Percentiles rank a stretch among this genome's conserved stretches.
phyloP scores from a whole-genome alignment of 2,797 vertebrate species.

The Sebastes itinus region DNA sequence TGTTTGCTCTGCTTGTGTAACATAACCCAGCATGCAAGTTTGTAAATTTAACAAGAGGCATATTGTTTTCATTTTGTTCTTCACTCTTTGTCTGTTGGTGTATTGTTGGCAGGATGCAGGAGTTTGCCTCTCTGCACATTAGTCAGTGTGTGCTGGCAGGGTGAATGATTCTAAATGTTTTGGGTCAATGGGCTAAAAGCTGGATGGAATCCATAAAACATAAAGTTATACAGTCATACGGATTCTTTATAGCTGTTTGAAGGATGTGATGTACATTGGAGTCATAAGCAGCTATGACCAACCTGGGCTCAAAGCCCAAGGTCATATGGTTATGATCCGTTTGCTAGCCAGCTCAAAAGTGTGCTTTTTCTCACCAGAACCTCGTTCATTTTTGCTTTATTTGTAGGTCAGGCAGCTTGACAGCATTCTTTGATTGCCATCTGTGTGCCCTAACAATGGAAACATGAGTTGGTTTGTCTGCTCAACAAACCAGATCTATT shows the following conservation, averaged over 20 bases:
- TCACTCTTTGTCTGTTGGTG: not conserved
- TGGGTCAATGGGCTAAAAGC: not conserved
- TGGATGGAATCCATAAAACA: not conserved
- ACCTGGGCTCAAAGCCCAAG: not conserved
- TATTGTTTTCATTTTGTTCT: too few relatives aligned
- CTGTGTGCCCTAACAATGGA: not conserved
- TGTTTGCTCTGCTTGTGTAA: not conserved
- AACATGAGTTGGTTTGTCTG: not conserved
- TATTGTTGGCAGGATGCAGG: not conserved
- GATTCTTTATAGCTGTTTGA: not conserved
- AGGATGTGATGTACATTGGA: not conserved
- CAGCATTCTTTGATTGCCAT: not conserved
- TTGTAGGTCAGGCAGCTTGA: not conserved
- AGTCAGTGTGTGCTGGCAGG: not conserved
- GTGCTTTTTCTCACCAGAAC: not conserved
- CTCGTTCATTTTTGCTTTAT: not conserved
- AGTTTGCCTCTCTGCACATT: not conserved
- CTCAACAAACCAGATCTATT: not conserved
- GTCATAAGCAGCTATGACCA: not conserved
- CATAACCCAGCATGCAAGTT: not conserved
- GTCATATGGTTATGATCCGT: not conserved
- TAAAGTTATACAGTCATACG: not conserved
- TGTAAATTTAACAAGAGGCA: too few relatives aligned
- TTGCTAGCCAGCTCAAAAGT: not conserved
- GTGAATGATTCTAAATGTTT: not conserved